Evolutionary conservation across 1,140 invertebrate species (phyloP), one percentile per base, ranked within the genome.

Genomic region (Vollenhovia emeryi): DNA sequence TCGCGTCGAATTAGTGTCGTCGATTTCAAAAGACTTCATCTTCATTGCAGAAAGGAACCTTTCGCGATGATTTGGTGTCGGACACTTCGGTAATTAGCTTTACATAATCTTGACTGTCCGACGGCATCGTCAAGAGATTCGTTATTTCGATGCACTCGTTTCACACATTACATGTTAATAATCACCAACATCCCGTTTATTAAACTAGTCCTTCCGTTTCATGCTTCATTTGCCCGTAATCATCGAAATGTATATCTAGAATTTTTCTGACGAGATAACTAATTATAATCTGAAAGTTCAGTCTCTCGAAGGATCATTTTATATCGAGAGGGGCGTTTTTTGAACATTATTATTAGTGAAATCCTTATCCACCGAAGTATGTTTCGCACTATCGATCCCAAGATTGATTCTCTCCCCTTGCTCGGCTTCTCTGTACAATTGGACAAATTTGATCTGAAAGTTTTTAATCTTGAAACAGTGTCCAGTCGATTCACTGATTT

Each of bases 101-200:
- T 52, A 82, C 36, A 62, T 48, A 59, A 64, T 68, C 60, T 60
- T 15, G 27, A 59, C 33, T 76, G 55, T 75, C 33, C 66, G 59
- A 68, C 57, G 84, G 68, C 76, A 88, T 89, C 45, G 68, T 88
- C 68, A 64, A 71, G 7, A 27, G 7, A 27, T 76, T 27, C 43
- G n/a, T 60, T 73, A 18, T 57, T 73, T 48, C 43, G 13, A 21
- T 55, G 21, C 30, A 76, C 9, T 76, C 7, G 9, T 48, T 74
- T 75, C 36, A 66, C 71, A 57, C 24, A 57, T 76, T 76, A 27
- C 43, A 62, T 62, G 21, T 74, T 76, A 21, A 40, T n/a, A n/a
- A 50, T 52, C 21, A 27, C 9, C n/a, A 48, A 40, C 33, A 13
- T 82, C 27, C 5, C 3, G 2, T 57, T 40, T 45, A 18, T 82